Evolutionary conservation across 2,113 vertebrate genomes (phyloP).

Genomic region (Cercocebus atys): DNA sequence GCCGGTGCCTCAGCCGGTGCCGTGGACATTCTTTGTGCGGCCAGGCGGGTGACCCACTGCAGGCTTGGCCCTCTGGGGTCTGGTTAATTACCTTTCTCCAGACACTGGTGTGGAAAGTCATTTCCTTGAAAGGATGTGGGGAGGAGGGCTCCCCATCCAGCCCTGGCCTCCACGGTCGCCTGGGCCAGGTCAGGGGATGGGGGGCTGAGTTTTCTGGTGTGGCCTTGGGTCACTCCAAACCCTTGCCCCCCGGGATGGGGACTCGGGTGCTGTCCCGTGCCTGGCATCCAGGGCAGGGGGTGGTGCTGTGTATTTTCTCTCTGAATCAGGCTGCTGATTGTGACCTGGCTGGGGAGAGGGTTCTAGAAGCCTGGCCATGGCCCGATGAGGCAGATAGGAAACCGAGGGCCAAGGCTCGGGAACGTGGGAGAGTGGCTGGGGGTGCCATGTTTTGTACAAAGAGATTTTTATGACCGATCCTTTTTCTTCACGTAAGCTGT

Average conservation of each 20-base stretch:
- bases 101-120: conserved; percentile 19
- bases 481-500: background rate
- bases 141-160: background rate
- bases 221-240: background rate
- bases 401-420: background rate
- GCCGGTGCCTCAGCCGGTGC: background rate
- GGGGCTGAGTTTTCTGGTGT: background rate
- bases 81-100: conserved; percentile 48
- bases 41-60: background rate
- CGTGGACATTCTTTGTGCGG: conserved; percentile 4
- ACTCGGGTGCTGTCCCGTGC: background rate
- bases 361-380: background rate
- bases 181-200: background rate
- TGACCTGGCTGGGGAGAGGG: too few species aligned
- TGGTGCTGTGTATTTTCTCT: fast-evolving
- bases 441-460: background rate
- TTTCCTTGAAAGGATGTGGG: conserved; percentile 25
- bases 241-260: background rate
- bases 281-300: background rate
- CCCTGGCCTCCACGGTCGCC: background rate
- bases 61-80: background rate
- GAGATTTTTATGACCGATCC: background rate
- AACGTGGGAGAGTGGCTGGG: background rate
- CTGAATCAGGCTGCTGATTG: background rate
- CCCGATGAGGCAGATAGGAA: background rate